Evolutionary conservation across 2,888 invertebrate species (phyloP), one percentile per base, ranked within the genome.

Genomic region (Aphrophora alni): DNA sequence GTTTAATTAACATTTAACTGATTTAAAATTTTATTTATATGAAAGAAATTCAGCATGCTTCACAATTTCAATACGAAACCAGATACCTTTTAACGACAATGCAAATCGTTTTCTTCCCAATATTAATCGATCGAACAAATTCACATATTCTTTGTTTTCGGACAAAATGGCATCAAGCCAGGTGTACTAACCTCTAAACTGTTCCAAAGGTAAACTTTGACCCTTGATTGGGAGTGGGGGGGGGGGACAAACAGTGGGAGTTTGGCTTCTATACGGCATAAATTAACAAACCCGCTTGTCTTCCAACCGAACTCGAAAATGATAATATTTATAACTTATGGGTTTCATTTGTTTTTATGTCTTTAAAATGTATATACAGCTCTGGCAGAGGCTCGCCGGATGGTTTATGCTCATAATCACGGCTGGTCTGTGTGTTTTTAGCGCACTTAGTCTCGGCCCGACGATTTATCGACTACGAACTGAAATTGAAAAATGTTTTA

Each of bases 331-430:
- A 0, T 59, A 59, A 59, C 4, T 59, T 59, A 59, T 59, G 59
- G n/a, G 59, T 59, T 59, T 59, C 59, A 59, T 59, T 59, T 59
- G 21, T 59, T 59, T 44, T 59, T 59, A 59, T 59, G 59, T 59
- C 5, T 59, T n/a, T 59, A 59, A 44, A 44, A 44, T 44, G 44
- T 44, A 14, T 44, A 44, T 44, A 44, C 44, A 59, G 4, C 59
- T 59, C 59, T 21, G 59, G 21, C n/a, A n/a, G 59, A 59, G 59
- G 59, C 59, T 59, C 21, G n/a, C 59, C n/a, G 59, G 12, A 17
- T 44, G 44, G 44, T 44, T 44, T 44, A 44, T 44, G 44, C 44
- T 4, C 17, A 12, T 17, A 44, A 44, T 44, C 44, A 44, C 44
- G 33, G 59, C 21, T 21, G 59, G 21, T 59, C 33, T 33, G 59